Conservation (phyloP, 2,797 vertebrate genomes). For the Gorsachius magnificus region DNA sequence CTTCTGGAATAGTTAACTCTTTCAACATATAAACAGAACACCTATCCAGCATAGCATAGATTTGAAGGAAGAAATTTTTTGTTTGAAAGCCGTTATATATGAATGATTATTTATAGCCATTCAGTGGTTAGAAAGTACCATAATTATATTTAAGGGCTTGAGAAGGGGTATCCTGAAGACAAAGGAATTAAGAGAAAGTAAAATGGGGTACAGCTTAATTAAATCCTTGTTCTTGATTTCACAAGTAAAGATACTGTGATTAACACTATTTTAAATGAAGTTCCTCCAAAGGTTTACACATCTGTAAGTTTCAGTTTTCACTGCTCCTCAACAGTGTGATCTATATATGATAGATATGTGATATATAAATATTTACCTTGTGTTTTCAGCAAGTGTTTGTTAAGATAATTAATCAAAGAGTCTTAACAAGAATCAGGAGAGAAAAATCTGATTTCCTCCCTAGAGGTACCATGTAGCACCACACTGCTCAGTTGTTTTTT, state of each 20-base stretch:
- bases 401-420: neutral
- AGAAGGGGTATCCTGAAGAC: neutral
- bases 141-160: neutral
- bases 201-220: neutral
- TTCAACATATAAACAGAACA: neutral
- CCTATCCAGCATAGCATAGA: neutral
- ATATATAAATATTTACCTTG: neutral
- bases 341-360: neutral
- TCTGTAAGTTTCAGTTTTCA: neutral
- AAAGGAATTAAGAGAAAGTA: neutral
- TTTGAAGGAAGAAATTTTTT: neutral
- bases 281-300: rapidly evolving
- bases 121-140: neutral
- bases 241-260: neutral
- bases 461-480: neutral
- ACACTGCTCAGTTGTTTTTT: neutral
- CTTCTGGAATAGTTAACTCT: neutral
- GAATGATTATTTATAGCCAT: neutral
- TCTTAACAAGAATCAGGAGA: neutral
- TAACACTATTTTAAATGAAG: neutral
- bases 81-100: neutral
- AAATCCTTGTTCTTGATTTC: neutral
- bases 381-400: neutral
- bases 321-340: neutral
- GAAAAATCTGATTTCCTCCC: neutral